phyloP scores from a whole-genome alignment of 1,140 invertebrate genomes.

The Elysia chlorotica region DNA sequence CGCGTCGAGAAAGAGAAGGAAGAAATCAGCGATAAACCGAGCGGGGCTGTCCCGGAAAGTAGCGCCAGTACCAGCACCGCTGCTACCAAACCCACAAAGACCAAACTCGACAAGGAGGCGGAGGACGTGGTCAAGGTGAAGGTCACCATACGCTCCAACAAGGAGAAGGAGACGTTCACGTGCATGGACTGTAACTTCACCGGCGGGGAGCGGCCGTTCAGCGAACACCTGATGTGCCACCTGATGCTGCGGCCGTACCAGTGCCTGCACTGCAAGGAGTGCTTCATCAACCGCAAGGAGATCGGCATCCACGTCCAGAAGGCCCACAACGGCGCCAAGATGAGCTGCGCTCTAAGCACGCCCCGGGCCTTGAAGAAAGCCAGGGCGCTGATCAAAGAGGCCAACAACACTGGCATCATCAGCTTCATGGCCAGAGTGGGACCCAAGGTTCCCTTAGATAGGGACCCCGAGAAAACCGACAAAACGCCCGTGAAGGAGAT shows the following conservation, averaged over 20 bases:
- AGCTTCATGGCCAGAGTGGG: constrained; percentile 27
- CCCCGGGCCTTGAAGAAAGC: constrained; percentile 29
- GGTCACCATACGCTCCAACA: constrained; percentile 19
- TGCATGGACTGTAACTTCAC: constrained; percentile 30
- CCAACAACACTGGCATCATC: constrained; percentile 10
- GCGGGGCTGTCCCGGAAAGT: no score
- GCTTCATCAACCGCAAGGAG: constrained; percentile 31
- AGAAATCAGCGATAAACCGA: no score
- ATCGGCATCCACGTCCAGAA: constrained; percentile 28
- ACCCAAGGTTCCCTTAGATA: constrained; percentile 29
- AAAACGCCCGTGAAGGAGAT: no score
- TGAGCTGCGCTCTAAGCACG: constrained; percentile 36
- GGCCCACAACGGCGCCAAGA: constrained; percentile 31
- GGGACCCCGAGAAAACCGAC: constrained; percentile 19
- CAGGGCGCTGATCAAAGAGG: constrained; percentile 30
- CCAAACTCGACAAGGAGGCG: no score
- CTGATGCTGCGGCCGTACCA: constrained; percentile 33
- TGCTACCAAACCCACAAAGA: no score
- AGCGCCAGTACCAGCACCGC: no score
- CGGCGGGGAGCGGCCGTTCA: constrained; percentile 26
- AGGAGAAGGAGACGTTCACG: constrained; percentile 10
- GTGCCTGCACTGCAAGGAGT: constrained; percentile 34
- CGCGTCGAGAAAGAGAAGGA: no score
- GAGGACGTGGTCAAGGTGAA: constrained; percentile 23
- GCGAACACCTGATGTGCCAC: constrained; percentile 38